phyloP scores from a whole-genome alignment of 2,888 invertebrate species.

The Mesorhabditis spiculigera region DNA sequence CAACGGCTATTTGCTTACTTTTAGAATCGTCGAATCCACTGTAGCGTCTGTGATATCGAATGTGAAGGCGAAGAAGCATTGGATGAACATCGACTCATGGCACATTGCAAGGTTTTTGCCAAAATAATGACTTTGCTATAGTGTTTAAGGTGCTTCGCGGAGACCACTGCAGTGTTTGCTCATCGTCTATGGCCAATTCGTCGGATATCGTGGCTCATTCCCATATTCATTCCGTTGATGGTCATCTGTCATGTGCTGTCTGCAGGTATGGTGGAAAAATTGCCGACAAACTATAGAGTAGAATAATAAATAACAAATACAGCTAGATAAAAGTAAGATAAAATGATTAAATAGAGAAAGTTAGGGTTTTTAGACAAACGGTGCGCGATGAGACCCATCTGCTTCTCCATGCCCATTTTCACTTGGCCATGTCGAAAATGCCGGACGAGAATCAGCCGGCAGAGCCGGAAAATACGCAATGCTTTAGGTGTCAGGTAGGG shows the following conservation, averaged over 20 bases:
- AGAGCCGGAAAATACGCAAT: background rate
- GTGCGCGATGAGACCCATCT: constrained; percentile 1
- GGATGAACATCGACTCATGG: constrained; percentile 2
- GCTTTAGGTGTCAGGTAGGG: too few relatives aligned
- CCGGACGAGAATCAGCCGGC: background rate
- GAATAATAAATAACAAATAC: background rate
- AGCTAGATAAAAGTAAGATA: background rate
- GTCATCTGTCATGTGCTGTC: background rate
- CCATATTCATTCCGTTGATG: background rate
- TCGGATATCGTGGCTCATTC: background rate
- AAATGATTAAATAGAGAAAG: too few relatives aligned
- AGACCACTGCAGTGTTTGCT: background rate
- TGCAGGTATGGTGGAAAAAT: background rate
- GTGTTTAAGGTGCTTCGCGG: background rate
- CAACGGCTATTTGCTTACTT: background rate
- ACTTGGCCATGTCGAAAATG: background rate
- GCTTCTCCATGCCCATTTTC: background rate
- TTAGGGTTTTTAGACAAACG: background rate
- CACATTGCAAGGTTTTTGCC: background rate
- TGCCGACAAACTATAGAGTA: too few relatives aligned
- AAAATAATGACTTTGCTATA: constrained; percentile 1
- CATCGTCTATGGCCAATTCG: background rate
- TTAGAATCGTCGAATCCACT: constrained; percentile 4
- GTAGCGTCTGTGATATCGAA: background rate
- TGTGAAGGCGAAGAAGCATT: constrained; percentile 2